Evolutionary conservation across 2,797 vertebrate species (phyloP), one percentile per base, ranked within the genome.

Genomic region (Ciconia nigra): DNA sequence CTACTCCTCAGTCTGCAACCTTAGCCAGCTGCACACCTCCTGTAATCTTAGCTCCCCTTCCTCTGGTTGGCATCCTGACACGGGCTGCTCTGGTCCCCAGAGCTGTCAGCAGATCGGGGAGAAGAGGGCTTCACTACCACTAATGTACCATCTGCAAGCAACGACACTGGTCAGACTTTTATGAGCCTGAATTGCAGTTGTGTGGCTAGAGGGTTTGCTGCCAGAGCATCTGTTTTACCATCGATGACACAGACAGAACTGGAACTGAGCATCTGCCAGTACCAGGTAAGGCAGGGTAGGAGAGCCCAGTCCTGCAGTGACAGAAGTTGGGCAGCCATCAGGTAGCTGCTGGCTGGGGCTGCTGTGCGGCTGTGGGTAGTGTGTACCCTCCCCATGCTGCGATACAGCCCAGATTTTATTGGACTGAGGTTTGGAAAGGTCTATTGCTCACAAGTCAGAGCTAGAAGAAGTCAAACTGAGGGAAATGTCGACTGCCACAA

Each of bases 381-480:
- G 24, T 1, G 25, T 52, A 31, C 20, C 28, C 28, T 37, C 19
- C 8, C 37, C 46, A 6, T 0, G 35, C 70, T 59, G 57, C 46
- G 73, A 79, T 47, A 35, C 58, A 18, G 63, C 76, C 79, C 63
- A 3, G 20, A 4, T 31, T 57, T 80, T 11, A 25, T 37, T 26
- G 49, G 25, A 9, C 41, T 54, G 88, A 69, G 67, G 19, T 46
- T 59, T 69, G 74, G 42, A 33, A 55, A 25, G 14, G 15, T 66
- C 26, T 72, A 0, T 6, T 13, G 11, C 65, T 90, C 46, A 1
- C 7, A 12, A 19, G 3, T 16, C 13, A 33, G 62, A 35, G 37
- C 55, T 51, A 28, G 59, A n/a, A 82, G 67, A 37, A 10, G 69
- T 55, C 62, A 57, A 3, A 26, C n/a, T 5, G 71, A 22, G 41